phyloP scores from a whole-genome alignment of 2,888 invertebrate species.

The Tricholauxania praeusta region DNA sequence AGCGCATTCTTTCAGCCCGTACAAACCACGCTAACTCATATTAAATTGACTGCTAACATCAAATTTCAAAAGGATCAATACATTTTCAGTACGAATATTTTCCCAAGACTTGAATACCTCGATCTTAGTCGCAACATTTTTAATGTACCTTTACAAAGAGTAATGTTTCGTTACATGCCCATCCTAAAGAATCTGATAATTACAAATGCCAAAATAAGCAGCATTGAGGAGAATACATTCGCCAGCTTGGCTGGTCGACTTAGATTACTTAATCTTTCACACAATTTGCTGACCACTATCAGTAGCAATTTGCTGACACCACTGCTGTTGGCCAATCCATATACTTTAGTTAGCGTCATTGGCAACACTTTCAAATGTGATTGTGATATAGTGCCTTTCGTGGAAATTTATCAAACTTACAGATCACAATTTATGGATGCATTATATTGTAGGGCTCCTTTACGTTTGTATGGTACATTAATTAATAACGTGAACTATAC shows the following conservation, averaged over 20 bases:
- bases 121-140: conserved; percentile 59
- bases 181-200: conserved; percentile 54
- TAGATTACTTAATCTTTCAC: conserved; percentile 54
- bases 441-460: conserved; percentile 56
- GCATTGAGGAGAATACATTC: conserved; percentile 56
- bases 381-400: conserved; percentile 51
- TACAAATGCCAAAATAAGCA: conserved; percentile 49
- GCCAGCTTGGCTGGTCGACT: conserved; percentile 49
- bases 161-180: conserved; percentile 53
- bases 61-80: conserved; percentile 45
- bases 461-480: conserved; percentile 48
- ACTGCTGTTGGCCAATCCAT: conserved; percentile 38
- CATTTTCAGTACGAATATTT: conserved; percentile 53
- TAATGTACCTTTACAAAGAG: conserved; percentile 48
- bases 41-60: conserved; percentile 53
- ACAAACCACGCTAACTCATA: conserved; percentile 53
- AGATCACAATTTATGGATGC: conserved; percentile 52
- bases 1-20: conserved; percentile 60
- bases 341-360: conserved; percentile 50
- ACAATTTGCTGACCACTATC: conserved; percentile 55
- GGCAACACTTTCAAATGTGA: conserved; percentile 59
- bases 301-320: conserved; percentile 43
- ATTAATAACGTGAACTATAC: conserved; percentile 48
- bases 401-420: conserved; percentile 46
- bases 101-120: conserved; percentile 51